phyloP scores from a whole-genome alignment of 2,797 vertebrate species.

The Tarsius wallacei region DNA sequence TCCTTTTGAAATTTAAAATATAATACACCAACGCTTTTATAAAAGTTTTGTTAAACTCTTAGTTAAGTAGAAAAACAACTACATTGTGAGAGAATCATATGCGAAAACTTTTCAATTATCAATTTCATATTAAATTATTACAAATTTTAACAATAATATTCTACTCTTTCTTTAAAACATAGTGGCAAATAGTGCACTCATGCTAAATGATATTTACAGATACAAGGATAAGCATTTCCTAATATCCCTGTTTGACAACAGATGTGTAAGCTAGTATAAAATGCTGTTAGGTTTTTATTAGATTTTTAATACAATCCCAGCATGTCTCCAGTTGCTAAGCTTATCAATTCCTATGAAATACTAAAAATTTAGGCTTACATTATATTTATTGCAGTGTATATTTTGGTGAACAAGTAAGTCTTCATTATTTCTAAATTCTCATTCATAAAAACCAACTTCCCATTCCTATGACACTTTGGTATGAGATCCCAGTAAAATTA shows the following conservation, averaged over 20 bases:
- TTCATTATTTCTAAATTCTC: conserved; percentile 75
- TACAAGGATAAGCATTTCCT: conserved; percentile 77
- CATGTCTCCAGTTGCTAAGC: conserved; percentile 73
- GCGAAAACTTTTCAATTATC: conserved; percentile 34
- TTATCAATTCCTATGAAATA: conserved; percentile 77
- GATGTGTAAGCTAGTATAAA: conserved; percentile 77
- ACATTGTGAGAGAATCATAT: not conserved
- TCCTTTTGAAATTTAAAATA: conserved; percentile 81
- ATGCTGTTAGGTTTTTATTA: conserved; percentile 79
- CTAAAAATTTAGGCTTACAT: conserved; percentile 75
- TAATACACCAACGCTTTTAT: conserved; percentile 48
- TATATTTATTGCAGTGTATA: conserved; percentile 69
- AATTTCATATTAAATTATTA: conserved; percentile 63
- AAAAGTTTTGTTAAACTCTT: conserved; percentile 67
- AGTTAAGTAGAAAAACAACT: conserved; percentile 21
- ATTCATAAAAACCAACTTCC: conserved; percentile 71
- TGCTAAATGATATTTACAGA: conserved; percentile 73
- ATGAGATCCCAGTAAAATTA: conserved; percentile 73
- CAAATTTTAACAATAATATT: conserved; percentile 61
- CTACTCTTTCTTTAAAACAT: not conserved
- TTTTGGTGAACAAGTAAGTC: conserved; percentile 51
- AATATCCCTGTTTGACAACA: conserved; percentile 76
- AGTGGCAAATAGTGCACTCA: conserved; percentile 69
- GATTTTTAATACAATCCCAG: conserved; percentile 79
- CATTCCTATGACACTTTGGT: conserved; percentile 72